Evolutionary conservation across 2,113 vertebrate species (phyloP).

Genomic region (Campylorhamphus procurvoides): DNA sequence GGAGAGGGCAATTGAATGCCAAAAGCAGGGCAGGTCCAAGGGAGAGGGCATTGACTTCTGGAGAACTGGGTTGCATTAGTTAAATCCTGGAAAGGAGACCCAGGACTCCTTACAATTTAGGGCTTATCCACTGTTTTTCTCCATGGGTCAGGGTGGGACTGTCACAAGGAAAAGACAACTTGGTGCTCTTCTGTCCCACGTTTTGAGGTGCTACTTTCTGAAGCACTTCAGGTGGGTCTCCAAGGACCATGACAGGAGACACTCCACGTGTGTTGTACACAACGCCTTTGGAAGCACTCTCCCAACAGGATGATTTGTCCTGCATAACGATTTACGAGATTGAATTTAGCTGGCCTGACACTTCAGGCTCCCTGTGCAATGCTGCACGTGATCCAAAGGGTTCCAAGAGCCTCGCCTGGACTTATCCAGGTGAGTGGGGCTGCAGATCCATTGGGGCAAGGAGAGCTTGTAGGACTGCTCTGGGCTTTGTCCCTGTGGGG

Average conservation of each 20-base stretch:
- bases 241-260: fast-evolving
- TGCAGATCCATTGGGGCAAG: fast-evolving
- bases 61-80: not conserved
- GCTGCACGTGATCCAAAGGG: fast-evolving
- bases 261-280: fast-evolving
- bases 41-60: not conserved
- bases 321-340: no score
- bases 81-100: not conserved
- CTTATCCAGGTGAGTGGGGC: no score
- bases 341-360: not conserved
- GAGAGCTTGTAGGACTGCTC: fast-evolving
- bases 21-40: not conserved
- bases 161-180: fast-evolving
- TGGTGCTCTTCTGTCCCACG: not conserved
- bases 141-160: not conserved
- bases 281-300: not conserved
- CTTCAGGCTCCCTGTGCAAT: not conserved
- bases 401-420: not conserved
- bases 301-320: not conserved
- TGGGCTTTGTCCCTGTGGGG: fast-evolving
- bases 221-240: not conserved
- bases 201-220: not conserved
- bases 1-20: not conserved
- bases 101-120: not conserved
- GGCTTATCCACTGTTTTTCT: not conserved